A percentile compares a stretch with the other conserved stretches of the same genome.
Conservation (phyloP, 2,888 invertebrate genomes). For the Clivina fossor region DNA sequence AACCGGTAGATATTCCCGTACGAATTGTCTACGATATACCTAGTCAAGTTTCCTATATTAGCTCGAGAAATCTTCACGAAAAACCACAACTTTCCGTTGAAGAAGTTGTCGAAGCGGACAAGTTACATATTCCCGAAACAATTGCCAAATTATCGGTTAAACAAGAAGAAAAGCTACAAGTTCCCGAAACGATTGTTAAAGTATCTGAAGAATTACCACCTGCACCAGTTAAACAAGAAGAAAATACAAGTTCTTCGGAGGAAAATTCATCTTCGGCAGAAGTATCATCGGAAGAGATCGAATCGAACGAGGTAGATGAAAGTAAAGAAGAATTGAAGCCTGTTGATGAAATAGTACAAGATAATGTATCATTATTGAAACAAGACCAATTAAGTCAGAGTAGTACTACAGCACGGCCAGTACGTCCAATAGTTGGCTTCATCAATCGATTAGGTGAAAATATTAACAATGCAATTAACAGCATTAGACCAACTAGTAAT, state of each 20-base stretch:
- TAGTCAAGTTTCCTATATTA: conserved; percentile 22
- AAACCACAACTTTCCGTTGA: conserved; percentile 43
- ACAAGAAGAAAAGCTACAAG: neutral
- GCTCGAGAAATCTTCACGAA: conserved; percentile 43
- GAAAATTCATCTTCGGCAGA: neutral
- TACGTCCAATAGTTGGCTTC: neutral
- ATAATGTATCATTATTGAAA: too few relatives aligned
- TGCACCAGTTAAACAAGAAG: neutral
- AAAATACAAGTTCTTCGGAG: neutral
- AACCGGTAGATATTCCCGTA: conserved; percentile 47
- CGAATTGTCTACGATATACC: conserved; percentile 46
- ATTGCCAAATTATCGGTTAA: conserved; percentile 7
- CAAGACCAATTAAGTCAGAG: too few relatives aligned
- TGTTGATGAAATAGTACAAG: neutral
- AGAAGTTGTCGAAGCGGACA: conserved; percentile 38
- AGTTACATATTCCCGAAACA: conserved; percentile 17
- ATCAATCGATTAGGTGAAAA: conserved; percentile 19
- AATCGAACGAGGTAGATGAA: neutral
- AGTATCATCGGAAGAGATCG: neutral
- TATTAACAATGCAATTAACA: conserved; percentile 13
- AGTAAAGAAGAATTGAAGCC: neutral
- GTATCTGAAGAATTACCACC: neutral
- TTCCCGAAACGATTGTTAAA: neutral
- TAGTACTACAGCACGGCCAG: neutral
- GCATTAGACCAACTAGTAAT: conserved; percentile 8